phyloP scores from a whole-genome alignment of 1,140 invertebrate genomes.

The Drosophila ercepeae region DNA sequence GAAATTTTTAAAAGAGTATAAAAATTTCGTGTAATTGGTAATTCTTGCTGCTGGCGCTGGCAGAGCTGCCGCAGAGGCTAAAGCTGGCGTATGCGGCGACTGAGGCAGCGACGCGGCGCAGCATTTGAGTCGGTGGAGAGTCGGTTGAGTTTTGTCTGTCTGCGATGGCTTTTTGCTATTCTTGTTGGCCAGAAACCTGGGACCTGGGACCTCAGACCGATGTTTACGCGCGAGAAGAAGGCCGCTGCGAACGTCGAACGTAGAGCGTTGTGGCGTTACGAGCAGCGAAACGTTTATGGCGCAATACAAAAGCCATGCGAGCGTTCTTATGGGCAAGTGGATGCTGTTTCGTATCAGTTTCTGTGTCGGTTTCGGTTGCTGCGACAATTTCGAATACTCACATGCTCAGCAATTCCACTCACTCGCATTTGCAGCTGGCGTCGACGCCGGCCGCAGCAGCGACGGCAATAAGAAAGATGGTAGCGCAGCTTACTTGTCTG shows the following conservation, averaged over 20 bases:
- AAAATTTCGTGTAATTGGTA: slow-evolving; percentile 84
- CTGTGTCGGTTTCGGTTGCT: slow-evolving; percentile 4
- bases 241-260: no score
- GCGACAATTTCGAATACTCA: slow-evolving; percentile 64
- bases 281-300: slow-evolving; percentile 84
- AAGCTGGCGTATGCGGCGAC: slow-evolving; percentile 35
- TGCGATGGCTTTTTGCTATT: slow-evolving; percentile 31
- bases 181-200: slow-evolving; percentile 3
- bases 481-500: slow-evolving; percentile 33
- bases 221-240: slow-evolving; percentile 40
- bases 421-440: slow-evolving; percentile 18
- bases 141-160: slow-evolving; percentile 65
- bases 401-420: slow-evolving; percentile 1
- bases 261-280: slow-evolving; percentile 83
- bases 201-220: slow-evolving; percentile 4
- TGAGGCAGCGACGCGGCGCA: slow-evolving; percentile 29
- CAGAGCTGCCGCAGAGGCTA: slow-evolving; percentile 40
- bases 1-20: slow-evolving; percentile 84
- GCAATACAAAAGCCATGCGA: slow-evolving; percentile 84
- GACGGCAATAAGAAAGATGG: slow-evolving; percentile 73
- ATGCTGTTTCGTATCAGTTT: slow-evolving; percentile 35
- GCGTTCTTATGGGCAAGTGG: slow-evolving; percentile 74
- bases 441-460: slow-evolving; percentile 35
- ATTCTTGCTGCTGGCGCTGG: slow-evolving; percentile 78
- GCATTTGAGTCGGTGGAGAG: slow-evolving; percentile 53